Evolutionary conservation across 1,140 invertebrate species (phyloP), one percentile per base, ranked within the genome.

Genomic region (Pachyrhynchus sulphureomaculatus): DNA sequence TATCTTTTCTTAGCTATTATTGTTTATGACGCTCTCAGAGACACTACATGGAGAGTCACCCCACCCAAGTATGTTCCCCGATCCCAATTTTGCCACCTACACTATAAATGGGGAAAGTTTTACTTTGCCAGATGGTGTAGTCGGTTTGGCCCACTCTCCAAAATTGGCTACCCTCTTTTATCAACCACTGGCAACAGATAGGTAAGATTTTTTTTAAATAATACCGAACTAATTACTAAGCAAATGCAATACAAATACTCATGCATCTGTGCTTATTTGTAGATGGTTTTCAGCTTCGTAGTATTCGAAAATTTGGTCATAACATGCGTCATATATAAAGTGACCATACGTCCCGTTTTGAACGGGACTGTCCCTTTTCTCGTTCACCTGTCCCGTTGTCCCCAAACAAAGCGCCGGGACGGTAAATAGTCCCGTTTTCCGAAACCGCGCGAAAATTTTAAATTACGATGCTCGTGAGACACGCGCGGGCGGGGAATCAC

Each of bases 181-280:
- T 77, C 89, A 92, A 73, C 89, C 91, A 0, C 75, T 92, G 54
- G 90, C 90, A n/a, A 90, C 88, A 4, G 85, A 91, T 75, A 82
- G 88, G 81, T 84, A 69, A 64, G 20, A 2, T 1, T 29, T 9
- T 29, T 2, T 29, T 26, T 26, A 26, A n/a, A n/a, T n/a, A n/a
- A n/a, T n/a, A n/a, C n/a, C n/a, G n/a, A n/a, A 54, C 17, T 41
- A 17, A 18, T 8, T 4, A 24, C 33, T 51, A 17, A 6, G 2
- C 24, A 18, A 45, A 20, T 21, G 3, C 6, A 21, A 33, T 6
- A 9, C 2, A 33, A 21, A 26, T 54, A 21, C n/a, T n/a, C n/a
- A n/a, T n/a, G n/a, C n/a, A n/a, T n/a, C n/a, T n/a, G n/a, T n/a
- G n/a, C n/a, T n/a, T n/a, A n/a, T n/a, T n/a, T n/a, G n/a, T n/a